These are phyloP conservation scores for Emberiza fucata DNA, from an alignment of 2,113 vertebrate genomes.

Conservation along the genomic window DNA sequence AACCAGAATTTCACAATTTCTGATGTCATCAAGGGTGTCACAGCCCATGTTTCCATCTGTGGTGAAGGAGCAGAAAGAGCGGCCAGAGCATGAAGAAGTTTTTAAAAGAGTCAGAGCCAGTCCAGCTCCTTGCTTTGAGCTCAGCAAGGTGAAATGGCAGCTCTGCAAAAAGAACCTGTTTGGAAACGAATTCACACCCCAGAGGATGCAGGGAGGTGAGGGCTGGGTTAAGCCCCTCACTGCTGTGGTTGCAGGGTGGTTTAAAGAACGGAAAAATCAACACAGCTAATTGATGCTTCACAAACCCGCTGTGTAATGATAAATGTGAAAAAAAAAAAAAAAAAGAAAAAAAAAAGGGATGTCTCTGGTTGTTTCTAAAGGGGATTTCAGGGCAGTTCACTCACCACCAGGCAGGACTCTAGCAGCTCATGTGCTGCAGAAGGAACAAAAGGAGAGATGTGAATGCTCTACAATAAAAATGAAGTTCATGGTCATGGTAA, in stretches of 20 bases:
- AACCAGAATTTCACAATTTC: neutral
- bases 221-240: slow-evolving; percentile 3
- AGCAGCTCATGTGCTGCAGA: neutral
- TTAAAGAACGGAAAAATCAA: neutral
- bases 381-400: neutral
- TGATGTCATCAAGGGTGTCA: neutral
- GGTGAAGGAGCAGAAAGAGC: neutral
- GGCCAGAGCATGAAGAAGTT: neutral
- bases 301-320: neutral
- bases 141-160: neutral
- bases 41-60: neutral
- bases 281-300: slow-evolving; percentile 31
- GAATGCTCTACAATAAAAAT: neutral
- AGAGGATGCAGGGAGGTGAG: neutral
- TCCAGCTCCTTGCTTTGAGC: neutral
- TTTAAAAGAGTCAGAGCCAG: neutral
- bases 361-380: neutral
- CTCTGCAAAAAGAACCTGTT: neutral
- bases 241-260: neutral
- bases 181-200: neutral
- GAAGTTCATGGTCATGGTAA: slow-evolving; percentile 24
- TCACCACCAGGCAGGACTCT: neutral
- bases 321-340: neutral
- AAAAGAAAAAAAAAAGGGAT: neutral
- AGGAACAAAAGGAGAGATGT: neutral